Conservation (phyloP, 2,797 vertebrate species). For the Cossypha niveicapilla region DNA sequence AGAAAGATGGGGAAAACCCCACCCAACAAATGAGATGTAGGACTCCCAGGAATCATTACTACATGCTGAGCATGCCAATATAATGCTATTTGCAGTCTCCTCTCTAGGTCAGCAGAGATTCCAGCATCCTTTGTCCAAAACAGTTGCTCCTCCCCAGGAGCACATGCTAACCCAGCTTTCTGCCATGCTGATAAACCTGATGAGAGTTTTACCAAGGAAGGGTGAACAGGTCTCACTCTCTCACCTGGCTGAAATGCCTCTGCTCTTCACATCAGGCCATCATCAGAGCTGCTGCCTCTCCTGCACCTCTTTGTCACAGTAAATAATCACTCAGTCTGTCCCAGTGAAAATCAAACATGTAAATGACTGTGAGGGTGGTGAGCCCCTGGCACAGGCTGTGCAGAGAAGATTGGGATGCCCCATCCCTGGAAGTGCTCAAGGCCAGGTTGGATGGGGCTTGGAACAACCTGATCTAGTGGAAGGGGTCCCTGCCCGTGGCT, state of each 20-base stretch:
- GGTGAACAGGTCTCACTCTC: background rate
- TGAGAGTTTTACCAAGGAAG: background rate
- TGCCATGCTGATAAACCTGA: background rate
- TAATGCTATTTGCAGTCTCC: conserved; percentile 5
- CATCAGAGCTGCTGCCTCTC: background rate
- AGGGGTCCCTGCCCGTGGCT: background rate
- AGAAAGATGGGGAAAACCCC: background rate
- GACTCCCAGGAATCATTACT: conserved; percentile 29
- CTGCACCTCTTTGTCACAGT: background rate
- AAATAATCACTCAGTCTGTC: background rate
- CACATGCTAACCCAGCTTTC: background rate
- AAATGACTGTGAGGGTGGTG: background rate
- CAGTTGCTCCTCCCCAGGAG: background rate
- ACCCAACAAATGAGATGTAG: conserved; percentile 39
- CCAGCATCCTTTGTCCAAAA: conserved; percentile 16
- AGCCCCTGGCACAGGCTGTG: background rate
- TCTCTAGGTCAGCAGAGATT: conserved; percentile 33
- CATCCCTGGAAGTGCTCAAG: background rate
- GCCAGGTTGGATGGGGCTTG: background rate
- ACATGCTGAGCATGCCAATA: conserved; percentile 47
- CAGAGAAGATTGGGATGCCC: background rate
- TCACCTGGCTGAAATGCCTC: background rate
- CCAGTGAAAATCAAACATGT: background rate
- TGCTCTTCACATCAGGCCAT: background rate
- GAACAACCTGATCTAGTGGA: background rate